Evolutionary conservation across 2,888 invertebrate species (phyloP), one percentile per base, ranked within the genome.

Genomic region (Trichopria drosophilae): DNA sequence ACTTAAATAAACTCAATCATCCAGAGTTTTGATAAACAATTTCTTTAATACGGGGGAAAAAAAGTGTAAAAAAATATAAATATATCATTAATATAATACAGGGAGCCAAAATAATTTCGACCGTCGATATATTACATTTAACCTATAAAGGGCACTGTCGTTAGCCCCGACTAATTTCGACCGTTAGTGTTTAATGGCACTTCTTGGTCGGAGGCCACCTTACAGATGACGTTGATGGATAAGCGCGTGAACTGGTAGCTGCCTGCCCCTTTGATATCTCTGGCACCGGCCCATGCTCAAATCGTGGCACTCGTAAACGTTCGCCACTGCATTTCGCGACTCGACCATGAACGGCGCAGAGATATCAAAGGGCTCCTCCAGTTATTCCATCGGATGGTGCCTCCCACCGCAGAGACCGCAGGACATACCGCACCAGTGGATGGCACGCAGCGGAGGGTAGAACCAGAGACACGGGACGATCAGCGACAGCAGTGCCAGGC

Each of bases 381-480:
- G 72, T 70, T 75, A 75, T 72, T 73, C 75, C 66, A 66, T 67
- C 28, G 73, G 73, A 53, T 73, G 69, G 53, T 95, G 95, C 62
- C 83, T 82, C 5, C 92, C 93, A 46, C 93, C 95, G 66, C 93
- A 92, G 49, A 89, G 73, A 52, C 87, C 87, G 68, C 92, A 90
- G 44, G 84, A 81, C 56, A 88, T 82, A 42, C 91, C 91, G 66
- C 90, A 87, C 78, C 84, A 83, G 78, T 94, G 93, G 69, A 88
- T 86, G 64, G 89, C 86, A 65, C 87, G 86, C 58, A 95, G 81
- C 52, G 93, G 93, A 66, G 88, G 84, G 80, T 96, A 96, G 78
- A 93, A 90, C 84, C 95, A 96, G 66, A 97, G 81, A 77, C 96
- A 96, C 61, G 96, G 96, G 68, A 95, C 88, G 64, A 95, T 79